Evolutionary conservation across 1,140 invertebrate genomes (phyloP).

Genomic region (Ruditapes philippinarum): DNA sequence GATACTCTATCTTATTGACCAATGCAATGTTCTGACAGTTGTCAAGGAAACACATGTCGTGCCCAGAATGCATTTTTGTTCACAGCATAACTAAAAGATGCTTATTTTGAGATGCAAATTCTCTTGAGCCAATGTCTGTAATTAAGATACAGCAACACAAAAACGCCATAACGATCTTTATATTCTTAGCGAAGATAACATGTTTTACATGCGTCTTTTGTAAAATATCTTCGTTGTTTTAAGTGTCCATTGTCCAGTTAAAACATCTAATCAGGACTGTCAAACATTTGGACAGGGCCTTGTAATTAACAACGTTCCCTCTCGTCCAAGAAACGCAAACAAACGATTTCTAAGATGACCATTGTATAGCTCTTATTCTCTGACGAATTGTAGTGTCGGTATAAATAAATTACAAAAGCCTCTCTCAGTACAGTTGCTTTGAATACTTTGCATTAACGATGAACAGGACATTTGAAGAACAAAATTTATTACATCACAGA

Average conservation of each 20-base stretch:
- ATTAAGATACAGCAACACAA: not conserved
- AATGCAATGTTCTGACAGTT: constrained; percentile 46
- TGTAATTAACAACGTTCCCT: constrained; percentile 46
- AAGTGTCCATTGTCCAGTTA: constrained; percentile 57
- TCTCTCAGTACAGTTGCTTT: too few relatives aligned
- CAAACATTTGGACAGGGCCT: constrained; percentile 47
- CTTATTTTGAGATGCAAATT: not conserved
- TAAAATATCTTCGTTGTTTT: constrained; percentile 4
- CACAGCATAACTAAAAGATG: constrained; percentile 19
- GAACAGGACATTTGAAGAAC: too few relatives aligned
- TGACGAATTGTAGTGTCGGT: too few relatives aligned
- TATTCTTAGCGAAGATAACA: not conserved
- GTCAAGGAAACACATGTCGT: constrained; percentile 59
- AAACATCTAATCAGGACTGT: constrained; percentile 57
- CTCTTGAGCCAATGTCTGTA: not conserved
- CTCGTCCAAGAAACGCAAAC: constrained; percentile 32
- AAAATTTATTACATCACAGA: too few relatives aligned
- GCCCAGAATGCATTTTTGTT: constrained; percentile 51
- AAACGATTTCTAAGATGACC: not conserved
- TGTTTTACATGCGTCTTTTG: not conserved
- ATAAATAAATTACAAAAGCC: too few relatives aligned
- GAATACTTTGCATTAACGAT: too few relatives aligned
- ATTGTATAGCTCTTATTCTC: not conserved
- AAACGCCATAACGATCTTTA: not conserved
- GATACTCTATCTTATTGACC: constrained; percentile 45